Evolutionary conservation across 2,888 invertebrate species (phyloP).

Genomic region (Acleris emargana): DNA sequence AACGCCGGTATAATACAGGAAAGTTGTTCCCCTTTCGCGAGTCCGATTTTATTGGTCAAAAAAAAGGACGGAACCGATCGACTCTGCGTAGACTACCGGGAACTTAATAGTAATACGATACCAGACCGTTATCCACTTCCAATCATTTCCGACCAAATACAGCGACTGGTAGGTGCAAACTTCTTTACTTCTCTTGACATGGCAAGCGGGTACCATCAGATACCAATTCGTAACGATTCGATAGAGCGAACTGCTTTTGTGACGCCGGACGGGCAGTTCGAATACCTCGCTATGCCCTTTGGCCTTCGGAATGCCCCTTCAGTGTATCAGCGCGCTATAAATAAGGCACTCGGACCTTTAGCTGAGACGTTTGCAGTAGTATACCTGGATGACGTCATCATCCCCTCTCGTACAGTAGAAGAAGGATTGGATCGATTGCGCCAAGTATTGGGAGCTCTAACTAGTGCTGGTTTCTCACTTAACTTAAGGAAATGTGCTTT

Average conservation of each 20-base stretch:
- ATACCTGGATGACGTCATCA: constrained; percentile 18
- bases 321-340: constrained; percentile 45
- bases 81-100: constrained; percentile 38
- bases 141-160: constrained; percentile 24
- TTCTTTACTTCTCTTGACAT: constrained; percentile 17
- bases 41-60: constrained; percentile 25
- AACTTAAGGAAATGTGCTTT: constrained; percentile 20
- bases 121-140: constrained; percentile 25
- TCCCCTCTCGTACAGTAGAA: background rate
- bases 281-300: constrained; percentile 55
- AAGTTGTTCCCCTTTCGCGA: constrained; percentile 31
- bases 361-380: constrained; percentile 11
- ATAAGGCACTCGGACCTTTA: constrained; percentile 18
- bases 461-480: constrained; percentile 16
- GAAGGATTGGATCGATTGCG: constrained; percentile 11
- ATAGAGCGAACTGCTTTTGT: constrained; percentile 38
- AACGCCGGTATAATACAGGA: background rate
- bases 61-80: constrained; percentile 39
- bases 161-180: constrained; percentile 3
- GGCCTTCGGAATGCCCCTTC: constrained; percentile 53
- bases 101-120: constrained; percentile 36
- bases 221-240: constrained; percentile 12
- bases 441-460: background rate
- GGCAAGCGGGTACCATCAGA: constrained; percentile 17
- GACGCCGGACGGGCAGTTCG: constrained; percentile 48